These are phyloP conservation scores for Mactra quadrangularis DNA, from an alignment of 1,140 invertebrate species.

Conservation along the genomic window DNA sequence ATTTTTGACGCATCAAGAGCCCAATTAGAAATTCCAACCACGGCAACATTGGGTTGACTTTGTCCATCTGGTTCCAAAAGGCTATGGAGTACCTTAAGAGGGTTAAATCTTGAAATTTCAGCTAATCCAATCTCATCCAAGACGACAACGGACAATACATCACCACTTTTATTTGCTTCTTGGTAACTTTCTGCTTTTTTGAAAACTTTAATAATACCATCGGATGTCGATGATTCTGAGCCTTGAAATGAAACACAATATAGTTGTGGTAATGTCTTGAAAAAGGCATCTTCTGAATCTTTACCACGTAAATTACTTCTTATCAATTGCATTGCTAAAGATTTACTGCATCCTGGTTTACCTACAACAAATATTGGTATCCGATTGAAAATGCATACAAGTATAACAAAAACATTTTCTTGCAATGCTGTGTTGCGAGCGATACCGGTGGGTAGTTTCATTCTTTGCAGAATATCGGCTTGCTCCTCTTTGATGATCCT, in stretches of 20 bases:
- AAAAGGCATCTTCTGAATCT: slow-evolving; percentile 67
- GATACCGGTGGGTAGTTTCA: slow-evolving; percentile 60
- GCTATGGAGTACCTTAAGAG: slow-evolving; percentile 67
- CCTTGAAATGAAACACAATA: slow-evolving; percentile 72
- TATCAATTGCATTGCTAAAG: slow-evolving; percentile 74
- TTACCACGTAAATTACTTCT: slow-evolving; percentile 72
- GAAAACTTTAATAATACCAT: slow-evolving; percentile 70
- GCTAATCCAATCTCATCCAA: slow-evolving; percentile 75
- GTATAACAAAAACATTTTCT: slow-evolving; percentile 78
- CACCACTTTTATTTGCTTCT: slow-evolving; percentile 48
- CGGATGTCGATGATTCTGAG: slow-evolving; percentile 69
- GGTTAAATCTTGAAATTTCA: slow-evolving; percentile 66
- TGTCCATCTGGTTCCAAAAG: slow-evolving; percentile 66
- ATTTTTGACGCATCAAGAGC: slow-evolving; percentile 77
- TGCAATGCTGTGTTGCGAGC: slow-evolving; percentile 72
- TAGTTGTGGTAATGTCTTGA: slow-evolving; percentile 71
- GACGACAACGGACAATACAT: slow-evolving; percentile 71
- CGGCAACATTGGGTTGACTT: slow-evolving; percentile 65
- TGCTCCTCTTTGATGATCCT: slow-evolving; percentile 60
- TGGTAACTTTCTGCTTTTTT: slow-evolving; percentile 68
- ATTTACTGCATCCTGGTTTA: slow-evolving; percentile 79
- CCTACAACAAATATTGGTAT: slow-evolving; percentile 79
- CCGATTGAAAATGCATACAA: slow-evolving; percentile 74
- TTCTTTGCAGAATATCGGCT: slow-evolving; percentile 56
- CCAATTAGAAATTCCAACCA: slow-evolving; percentile 78